phyloP scores from a whole-genome alignment of 2,797 vertebrate species.

The Oreochromis grahami region DNA sequence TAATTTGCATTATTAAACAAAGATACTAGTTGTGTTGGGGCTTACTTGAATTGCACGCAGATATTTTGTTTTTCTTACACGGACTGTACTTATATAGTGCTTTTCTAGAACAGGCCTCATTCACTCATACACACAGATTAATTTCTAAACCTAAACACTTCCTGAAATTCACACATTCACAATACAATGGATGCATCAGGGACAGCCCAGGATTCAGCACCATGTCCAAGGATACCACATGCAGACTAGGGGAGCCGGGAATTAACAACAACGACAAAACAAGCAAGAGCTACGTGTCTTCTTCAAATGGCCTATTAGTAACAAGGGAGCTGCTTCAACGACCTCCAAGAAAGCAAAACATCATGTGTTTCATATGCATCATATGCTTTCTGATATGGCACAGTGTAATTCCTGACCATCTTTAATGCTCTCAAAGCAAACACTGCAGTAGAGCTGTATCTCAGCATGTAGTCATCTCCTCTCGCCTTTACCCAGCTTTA shows the following conservation, averaged over 20 bases:
- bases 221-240: neutral
- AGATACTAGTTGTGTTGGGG: neutral
- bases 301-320: neutral
- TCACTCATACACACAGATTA: neutral
- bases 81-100: neutral
- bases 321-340: neutral
- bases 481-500: neutral
- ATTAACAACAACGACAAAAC: neutral
- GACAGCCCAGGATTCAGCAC: neutral
- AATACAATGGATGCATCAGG: neutral
- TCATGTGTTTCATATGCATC: neutral
- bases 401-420: neutral
- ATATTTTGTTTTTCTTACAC: neutral
- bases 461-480: neutral
- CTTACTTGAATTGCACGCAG: neutral
- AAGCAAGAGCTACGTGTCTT: neutral
- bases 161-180: neutral
- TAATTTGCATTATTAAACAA: neutral
- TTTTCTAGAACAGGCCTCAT: neutral
- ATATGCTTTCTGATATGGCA: neutral
- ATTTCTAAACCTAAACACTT: neutral
- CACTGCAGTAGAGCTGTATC: neutral
- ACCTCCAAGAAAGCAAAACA: neutral
- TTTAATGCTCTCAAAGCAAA: neutral
- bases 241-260: neutral